Conservation (phyloP, 2,888 invertebrate genomes). For the Poecilobothrus nobilitatus region DNA sequence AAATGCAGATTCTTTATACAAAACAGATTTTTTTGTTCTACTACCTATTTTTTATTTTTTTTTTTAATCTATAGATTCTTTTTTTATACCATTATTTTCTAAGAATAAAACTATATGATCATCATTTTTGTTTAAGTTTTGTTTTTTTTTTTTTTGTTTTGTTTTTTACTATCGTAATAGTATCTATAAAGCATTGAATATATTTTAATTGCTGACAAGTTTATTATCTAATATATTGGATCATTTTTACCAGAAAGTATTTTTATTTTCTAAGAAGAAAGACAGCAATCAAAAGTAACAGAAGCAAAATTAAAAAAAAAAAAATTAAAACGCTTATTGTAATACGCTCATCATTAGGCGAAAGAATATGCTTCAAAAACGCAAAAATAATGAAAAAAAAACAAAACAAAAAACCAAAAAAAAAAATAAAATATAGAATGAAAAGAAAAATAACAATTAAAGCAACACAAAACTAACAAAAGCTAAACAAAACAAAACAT, state of each 20-base stretch:
- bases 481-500: background rate
- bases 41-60: no score
- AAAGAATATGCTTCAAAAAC: background rate
- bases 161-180: no score
- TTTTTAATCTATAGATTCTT: no score
- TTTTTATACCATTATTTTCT: no score
- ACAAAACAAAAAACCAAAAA: background rate
- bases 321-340: background rate
- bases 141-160: no score
- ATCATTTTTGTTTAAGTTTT: background rate
- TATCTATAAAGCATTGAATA: background rate
- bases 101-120: background rate
- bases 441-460: background rate
- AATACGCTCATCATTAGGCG: background rate
- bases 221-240: background rate
- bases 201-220: conserved; percentile 1
- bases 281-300: background rate
- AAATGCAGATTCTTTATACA: no score
- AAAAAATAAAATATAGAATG: background rate
- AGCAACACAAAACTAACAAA: background rate
- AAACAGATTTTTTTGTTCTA: no score
- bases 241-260: background rate
- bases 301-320: background rate
- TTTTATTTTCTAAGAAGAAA: background rate
- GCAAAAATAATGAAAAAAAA: no score